Base-by-base conservation (phyloP, 2,888 invertebrate genomes). In the Stictocephala bisonia region DNA sequence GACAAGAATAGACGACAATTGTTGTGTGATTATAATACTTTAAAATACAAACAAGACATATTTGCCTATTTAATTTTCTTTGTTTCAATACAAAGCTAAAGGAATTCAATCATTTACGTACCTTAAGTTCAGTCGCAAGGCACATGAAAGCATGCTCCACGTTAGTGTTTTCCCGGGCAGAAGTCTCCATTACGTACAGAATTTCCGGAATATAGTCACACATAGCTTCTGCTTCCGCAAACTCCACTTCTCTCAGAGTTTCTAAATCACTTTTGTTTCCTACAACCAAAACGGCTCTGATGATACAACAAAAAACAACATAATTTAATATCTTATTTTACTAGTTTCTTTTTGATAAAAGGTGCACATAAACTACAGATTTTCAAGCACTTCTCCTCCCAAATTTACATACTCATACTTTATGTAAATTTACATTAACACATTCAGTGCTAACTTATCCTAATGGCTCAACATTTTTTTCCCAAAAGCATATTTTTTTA, bases 81-180 rank as follows among this genome's bases (percentile, higher is more conserved):
- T n/a, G n/a, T n/a, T n/a, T n/a, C n/a, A n/a, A n/a, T n/a, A n/a
- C n/a, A n/a, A n/a, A n/a, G n/a, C n/a, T n/a, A n/a, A n/a, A n/a
- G n/a, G n/a, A n/a, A n/a, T n/a, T n/a, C n/a, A n/a, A n/a, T n/a
- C n/a, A n/a, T n/a, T n/a, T n/a, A n/a, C n/a, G n/a, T 82, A 90
- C 94, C 89, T 96, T 96, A 75, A 96, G 86, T 85, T 95, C 94
- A 64, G 93, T 91, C 71, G 96, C 96, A 82, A 96, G 85, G 82
- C 90, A 92, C 75, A 92, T 88, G 85, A 96, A 96, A 76, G 94
- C 93, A 79, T 93, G 93, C 83, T 96, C 96, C 78, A 96, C 91
- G 85, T 96, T 95, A 64, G 93, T 93, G 82, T 96, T 96, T 81
- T 93, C 94, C 85, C 96, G 95, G 76, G 95, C 95, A 75, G 95